Evolutionary conservation across 2,888 invertebrate genomes (phyloP), one percentile per base, ranked within the genome.

Genomic region (Penaeus monodon): DNA sequence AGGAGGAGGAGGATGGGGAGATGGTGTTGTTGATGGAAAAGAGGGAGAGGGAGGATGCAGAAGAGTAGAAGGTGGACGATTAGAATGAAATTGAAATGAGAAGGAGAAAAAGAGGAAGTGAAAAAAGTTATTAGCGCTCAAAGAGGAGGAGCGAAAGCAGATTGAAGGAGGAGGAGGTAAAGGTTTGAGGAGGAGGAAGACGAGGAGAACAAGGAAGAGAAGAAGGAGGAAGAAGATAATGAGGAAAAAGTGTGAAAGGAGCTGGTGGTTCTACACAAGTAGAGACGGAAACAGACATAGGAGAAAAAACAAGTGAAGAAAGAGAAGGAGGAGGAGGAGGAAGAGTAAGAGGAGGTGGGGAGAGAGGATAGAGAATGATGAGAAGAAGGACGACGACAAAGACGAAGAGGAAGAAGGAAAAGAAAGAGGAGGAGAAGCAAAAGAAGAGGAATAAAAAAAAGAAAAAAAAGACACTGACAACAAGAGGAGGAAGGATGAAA

Each of bases 1-100:
- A 10, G 38, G 74, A 27, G 24, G 74, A 8, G 22, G 10, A 24
- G 0, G 14, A 1, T 44, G 20, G 12, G n/a, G 0, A 22, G 20
- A 22, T 14, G 33, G 20, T 10, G 7, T 44, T 1, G 20, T n/a
- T 2, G 14, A 7, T 6, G 20, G 44, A 0, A 14, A 2, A n/a
- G 14, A 20, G 38, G 29, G 33, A 33, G 33, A 20, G 22, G 10
- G 38, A 14, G 12, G 38, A 7, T 1, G 22, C 2, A 2, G 27
- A 10, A 33, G 73, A 3, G 73, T 1, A 22, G 27, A 12, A 12
- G 17, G 17, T 4, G 73, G n/a, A 3, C 0, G 29, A 14, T 0
- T 0, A 1, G 49, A 6, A 12, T 2, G 49, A 1, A 17, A 14
- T 0, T 1, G 14, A 2, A 10, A 14, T 0, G 14, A 14, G 17